Conservation (phyloP, 2,113 vertebrate species). For the Eulemur macaco region DNA sequence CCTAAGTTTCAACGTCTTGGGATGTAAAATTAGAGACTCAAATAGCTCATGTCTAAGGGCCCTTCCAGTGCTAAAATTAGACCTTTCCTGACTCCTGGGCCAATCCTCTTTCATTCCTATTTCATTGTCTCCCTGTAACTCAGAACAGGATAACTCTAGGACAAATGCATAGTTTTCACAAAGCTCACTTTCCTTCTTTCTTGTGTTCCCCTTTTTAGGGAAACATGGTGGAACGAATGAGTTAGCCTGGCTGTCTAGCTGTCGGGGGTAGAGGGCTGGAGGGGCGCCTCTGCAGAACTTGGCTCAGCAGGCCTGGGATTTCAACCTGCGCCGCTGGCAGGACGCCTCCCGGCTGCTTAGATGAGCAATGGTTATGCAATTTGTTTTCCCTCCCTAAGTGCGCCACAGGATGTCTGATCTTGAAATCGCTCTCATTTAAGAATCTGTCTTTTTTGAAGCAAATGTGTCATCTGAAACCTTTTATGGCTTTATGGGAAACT, state of each 20-base stretch:
- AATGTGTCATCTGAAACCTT: slow-evolving; percentile 48
- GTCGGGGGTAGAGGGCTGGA: neutral
- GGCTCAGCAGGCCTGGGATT: neutral
- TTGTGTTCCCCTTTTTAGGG: neutral
- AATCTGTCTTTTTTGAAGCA: slow-evolving; percentile 44
- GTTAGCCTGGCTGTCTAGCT: neutral
- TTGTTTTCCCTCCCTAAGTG: neutral
- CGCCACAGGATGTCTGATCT: neutral
- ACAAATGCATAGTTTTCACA: neutral
- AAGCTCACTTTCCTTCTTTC: neutral
- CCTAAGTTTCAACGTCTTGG: neutral
- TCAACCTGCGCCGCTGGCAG: slow-evolving; percentile 52
- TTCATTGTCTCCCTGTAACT: neutral
- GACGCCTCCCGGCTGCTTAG: neutral
- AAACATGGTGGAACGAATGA: neutral
- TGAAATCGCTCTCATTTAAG: slow-evolving; percentile 49
- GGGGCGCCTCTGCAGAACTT: neutral
- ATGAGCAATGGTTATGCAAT: neutral
- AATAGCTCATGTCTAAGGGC: neutral
- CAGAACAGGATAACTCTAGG: slow-evolving; percentile 29
- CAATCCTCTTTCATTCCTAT: neutral
- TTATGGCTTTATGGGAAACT: slow-evolving; percentile 33
- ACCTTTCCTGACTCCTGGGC: neutral
- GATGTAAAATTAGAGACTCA: neutral
- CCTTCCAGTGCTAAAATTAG: neutral